These are phyloP conservation scores for human DNA, from an alignment of 2,113 vertebrate genomes.

Conservation along the genomic window DNA sequence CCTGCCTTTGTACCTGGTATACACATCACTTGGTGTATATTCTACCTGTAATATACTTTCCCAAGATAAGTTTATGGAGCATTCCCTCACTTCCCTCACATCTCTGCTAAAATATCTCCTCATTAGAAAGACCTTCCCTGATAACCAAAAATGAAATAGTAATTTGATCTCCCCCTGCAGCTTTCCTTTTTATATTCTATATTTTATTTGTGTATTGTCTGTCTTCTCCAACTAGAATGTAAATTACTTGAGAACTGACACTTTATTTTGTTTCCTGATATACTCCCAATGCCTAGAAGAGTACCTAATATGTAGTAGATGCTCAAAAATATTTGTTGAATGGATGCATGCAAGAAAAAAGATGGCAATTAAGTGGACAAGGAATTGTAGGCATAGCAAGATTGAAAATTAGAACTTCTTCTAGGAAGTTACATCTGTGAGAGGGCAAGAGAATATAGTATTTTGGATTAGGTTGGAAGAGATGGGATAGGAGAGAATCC, in stretches of 20 bases:
- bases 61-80: not conserved
- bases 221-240: not conserved
- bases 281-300: not conserved
- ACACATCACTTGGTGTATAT: not conserved
- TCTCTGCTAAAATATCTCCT: not conserved
- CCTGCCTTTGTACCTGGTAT: not conserved
- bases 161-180: not conserved
- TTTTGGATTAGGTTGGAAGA: not conserved
- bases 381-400: not conserved
- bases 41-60: not conserved
- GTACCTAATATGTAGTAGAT: not conserved
- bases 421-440: not conserved
- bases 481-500: not conserved
- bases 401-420: not conserved
- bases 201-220: not conserved
- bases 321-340: not conserved
- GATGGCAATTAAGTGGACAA: not conserved
- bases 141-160: not conserved
- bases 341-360: not conserved
- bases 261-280: not conserved
- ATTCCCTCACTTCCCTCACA: not conserved
- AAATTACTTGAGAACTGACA: not conserved
- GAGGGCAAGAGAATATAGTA: not conserved
- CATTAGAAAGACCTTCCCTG: not conserved
- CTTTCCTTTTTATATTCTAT: not conserved